Percentiles rank a stretch among this genome's conserved stretches.
Conservation (phyloP, 2,888 invertebrate species). For the Acanthopleura granulata region DNA sequence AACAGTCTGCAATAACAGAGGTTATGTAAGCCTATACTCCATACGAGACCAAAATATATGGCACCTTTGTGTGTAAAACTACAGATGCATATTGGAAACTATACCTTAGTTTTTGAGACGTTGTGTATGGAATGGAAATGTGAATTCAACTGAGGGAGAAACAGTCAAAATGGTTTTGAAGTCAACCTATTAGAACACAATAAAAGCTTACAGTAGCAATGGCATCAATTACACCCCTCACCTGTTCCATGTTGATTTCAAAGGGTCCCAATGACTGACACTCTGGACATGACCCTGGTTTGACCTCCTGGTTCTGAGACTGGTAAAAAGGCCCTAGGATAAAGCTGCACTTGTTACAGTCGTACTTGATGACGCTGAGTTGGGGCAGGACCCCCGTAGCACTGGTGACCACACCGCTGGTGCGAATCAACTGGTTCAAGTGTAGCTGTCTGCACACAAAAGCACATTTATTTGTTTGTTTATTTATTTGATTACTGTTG, state of each 20-base stretch:
- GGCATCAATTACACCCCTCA: conserved; percentile 33
- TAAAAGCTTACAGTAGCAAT: too few relatives aligned
- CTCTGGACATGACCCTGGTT: conserved; percentile 96
- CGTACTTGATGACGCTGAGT: conserved; percentile 94
- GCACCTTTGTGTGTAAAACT: too few relatives aligned
- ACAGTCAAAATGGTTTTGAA: too few relatives aligned
- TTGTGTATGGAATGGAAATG: too few relatives aligned
- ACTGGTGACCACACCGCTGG: conserved; percentile 94
- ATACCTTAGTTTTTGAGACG: too few relatives aligned
- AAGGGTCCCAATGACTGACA: conserved; percentile 98
- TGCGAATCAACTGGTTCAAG: conserved; percentile 94
- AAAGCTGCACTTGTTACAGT: conserved; percentile 96
- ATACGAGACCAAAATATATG: too few relatives aligned
- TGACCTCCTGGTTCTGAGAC: conserved; percentile 91
- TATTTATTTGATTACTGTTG: too few relatives aligned
- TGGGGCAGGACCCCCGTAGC: conserved; percentile 93
- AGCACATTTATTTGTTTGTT: not conserved
- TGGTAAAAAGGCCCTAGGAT: conserved; percentile 97
- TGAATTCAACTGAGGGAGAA: too few relatives aligned
- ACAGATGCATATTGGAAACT: too few relatives aligned
- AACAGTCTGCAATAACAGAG: conserved; percentile 80
- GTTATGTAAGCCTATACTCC: too few relatives aligned
- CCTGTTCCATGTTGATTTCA: conserved; percentile 94
- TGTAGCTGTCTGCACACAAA: conserved; percentile 71
- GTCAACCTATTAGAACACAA: too few relatives aligned